Evolutionary conservation across 2,113 vertebrate genomes (phyloP).

Genomic region (Parus major): DNA sequence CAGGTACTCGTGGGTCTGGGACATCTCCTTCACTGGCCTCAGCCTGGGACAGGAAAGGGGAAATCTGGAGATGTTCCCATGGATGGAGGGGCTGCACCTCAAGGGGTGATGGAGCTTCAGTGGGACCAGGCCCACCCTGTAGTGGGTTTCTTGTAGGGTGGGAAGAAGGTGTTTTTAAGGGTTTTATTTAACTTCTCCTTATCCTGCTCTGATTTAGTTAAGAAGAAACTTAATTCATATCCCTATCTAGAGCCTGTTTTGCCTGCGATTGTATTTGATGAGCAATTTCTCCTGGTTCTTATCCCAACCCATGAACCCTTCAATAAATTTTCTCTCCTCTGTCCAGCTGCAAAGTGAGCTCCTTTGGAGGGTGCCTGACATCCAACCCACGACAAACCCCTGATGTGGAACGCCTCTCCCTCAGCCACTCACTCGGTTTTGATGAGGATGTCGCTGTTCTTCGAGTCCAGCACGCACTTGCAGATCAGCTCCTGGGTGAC

Average conservation of each 20-base stretch:
- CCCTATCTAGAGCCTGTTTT: not conserved
- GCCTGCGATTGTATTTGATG: fast-evolving
- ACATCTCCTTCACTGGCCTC: constrained; percentile 85
- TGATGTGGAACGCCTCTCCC: fast-evolving
- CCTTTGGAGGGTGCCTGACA: not conserved
- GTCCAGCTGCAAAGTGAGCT: not conserved
- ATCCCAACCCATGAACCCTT: not conserved
- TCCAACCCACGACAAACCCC: fast-evolving
- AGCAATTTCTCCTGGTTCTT: not conserved
- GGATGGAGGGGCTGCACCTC: not conserved
- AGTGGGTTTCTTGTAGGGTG: not conserved
- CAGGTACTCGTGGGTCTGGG: constrained; percentile 81
- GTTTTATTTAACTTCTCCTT: not conserved
- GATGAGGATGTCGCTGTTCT: constrained; percentile 97
- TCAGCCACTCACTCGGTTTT: constrained; percentile 88
- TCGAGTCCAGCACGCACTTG: constrained; percentile 94
- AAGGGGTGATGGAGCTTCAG: fast-evolving
- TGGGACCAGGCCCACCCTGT: not conserved
- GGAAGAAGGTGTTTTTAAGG: not conserved
- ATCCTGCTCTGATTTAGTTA: not conserved
- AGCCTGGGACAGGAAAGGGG: constrained; percentile 70
- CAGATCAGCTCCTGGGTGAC: constrained; percentile 99
- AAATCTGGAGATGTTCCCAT: not conserved
- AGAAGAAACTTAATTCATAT: not conserved
- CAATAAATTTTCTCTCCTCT: not conserved